These are phyloP conservation scores for Spongilla lacustris DNA, from an alignment of 37 sponge, comb jelly and placozoan species.

Conservation along the genomic window DNA sequence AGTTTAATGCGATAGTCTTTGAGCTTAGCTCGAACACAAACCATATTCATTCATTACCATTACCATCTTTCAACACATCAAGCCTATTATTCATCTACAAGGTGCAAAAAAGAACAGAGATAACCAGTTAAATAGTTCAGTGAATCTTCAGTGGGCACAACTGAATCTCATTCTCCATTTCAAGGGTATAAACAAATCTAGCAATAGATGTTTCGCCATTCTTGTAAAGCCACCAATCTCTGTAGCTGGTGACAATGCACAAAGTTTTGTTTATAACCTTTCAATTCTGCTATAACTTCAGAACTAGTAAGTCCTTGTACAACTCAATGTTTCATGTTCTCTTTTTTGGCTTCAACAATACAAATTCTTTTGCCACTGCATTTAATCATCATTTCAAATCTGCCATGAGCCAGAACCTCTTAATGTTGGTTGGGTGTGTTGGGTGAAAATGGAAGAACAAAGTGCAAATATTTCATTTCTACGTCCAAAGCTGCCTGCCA, in stretches of 20 bases:
- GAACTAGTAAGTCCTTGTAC: background rate
- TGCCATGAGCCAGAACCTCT: background rate
- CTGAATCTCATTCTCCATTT: background rate
- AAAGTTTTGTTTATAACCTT: background rate
- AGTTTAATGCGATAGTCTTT: too few relatives aligned
- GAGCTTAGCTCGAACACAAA: too few relatives aligned
- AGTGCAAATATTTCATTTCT: too few relatives aligned
- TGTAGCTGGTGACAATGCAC: conserved; percentile 1
- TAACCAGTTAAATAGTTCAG: background rate
- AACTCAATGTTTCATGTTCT: background rate
- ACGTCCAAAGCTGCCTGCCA: too few relatives aligned
- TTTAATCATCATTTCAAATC: background rate
- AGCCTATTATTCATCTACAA: too few relatives aligned
- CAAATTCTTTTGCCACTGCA: background rate
- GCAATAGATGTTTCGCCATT: background rate
- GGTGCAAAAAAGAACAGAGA: background rate
- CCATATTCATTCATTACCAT: too few relatives aligned
- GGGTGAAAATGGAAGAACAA: too few relatives aligned
- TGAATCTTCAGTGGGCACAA: background rate
- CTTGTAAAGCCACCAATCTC: background rate
- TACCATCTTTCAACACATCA: too few relatives aligned
- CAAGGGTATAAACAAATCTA: background rate
- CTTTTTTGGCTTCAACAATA: background rate
- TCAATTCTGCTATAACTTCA: background rate
- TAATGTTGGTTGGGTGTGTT: too few relatives aligned